These are phyloP conservation scores for Esperia sulphurella DNA, from an alignment of 2,888 invertebrate genomes.

Conservation along the genomic window DNA sequence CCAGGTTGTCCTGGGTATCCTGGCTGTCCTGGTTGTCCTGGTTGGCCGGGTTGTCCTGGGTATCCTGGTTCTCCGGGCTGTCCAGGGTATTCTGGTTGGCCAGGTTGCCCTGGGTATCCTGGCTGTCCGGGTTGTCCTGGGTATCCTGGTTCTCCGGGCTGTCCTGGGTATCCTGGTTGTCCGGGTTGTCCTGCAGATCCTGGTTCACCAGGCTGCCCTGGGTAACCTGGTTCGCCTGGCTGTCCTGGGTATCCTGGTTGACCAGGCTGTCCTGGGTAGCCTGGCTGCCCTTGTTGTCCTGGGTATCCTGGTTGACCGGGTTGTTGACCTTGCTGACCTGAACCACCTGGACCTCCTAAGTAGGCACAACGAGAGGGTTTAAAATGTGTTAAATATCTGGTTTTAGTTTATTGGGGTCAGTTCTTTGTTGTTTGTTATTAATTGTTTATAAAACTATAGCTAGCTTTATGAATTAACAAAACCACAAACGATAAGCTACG, in stretches of 20 bases:
- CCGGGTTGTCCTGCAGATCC: conserved; percentile 30
- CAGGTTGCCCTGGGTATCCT: conserved; percentile 32
- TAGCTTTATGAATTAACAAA: too few species aligned
- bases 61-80: conserved; percentile 19
- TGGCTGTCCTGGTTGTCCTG: conserved; percentile 17
- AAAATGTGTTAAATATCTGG: not conserved
- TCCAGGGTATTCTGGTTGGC: conserved; percentile 63
- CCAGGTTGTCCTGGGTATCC: conserved; percentile 29
- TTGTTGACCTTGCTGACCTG: conserved; percentile 4
- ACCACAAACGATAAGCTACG: too few species aligned
- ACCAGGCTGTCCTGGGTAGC: conserved; percentile 16
- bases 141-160: conserved; percentile 10
- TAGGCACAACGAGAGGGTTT: not conserved
- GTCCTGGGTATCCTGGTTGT: conserved; percentile 23
- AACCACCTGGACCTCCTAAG: conserved; percentile 8
- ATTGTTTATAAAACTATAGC: too few species aligned
- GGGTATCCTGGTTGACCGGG: conserved; percentile 11
- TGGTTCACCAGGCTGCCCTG: conserved; percentile 6
- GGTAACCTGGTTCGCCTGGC: conserved; percentile 14
- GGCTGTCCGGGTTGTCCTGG: conserved; percentile 16
- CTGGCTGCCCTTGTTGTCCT: conserved; percentile 23
- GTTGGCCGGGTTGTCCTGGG: conserved; percentile 21
- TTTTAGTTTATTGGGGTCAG: too few species aligned
- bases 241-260: conserved; percentile 63
- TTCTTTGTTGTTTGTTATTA: too few species aligned